These are phyloP conservation scores for Polia nebulosa DNA, from an alignment of 2,888 invertebrate genomes.

Conservation along the genomic window DNA sequence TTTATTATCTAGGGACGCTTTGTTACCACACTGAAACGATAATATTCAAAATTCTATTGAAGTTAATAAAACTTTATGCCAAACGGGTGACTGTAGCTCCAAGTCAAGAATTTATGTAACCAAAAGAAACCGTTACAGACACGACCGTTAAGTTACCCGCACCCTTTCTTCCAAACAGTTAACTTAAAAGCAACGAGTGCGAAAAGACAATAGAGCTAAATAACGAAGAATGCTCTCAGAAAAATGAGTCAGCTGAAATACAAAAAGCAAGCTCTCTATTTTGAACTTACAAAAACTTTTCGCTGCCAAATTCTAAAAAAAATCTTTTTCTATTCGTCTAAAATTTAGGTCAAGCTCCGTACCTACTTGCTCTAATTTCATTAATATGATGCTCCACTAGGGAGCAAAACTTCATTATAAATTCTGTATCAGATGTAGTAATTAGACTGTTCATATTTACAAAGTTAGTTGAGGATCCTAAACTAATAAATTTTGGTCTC, in stretches of 20 bases:
- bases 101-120: no score
- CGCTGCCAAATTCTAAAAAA: neutral
- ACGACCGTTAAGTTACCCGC: neutral
- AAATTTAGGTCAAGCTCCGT: conserved; percentile 24
- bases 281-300: conserved; percentile 18
- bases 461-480: conserved; percentile 51
- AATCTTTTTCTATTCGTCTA: conserved; percentile 6
- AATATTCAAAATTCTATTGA: no score
- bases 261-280: neutral
- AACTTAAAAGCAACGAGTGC: neutral
- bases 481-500: conserved; percentile 48
- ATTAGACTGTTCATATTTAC: conserved; percentile 62
- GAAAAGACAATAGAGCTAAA: neutral
- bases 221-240: neutral
- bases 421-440: conserved; percentile 50
- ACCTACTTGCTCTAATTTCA: conserved; percentile 25
- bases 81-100: no score
- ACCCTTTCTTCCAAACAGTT: neutral
- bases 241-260: neutral
- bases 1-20: no score
- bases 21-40: no score
- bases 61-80: no score
- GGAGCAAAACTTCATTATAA: conserved; percentile 50
- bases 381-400: conserved; percentile 4
- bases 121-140: no score